Evolutionary conservation across 2,113 vertebrate species (phyloP).

Genomic region (Heterochromis multidens): DNA sequence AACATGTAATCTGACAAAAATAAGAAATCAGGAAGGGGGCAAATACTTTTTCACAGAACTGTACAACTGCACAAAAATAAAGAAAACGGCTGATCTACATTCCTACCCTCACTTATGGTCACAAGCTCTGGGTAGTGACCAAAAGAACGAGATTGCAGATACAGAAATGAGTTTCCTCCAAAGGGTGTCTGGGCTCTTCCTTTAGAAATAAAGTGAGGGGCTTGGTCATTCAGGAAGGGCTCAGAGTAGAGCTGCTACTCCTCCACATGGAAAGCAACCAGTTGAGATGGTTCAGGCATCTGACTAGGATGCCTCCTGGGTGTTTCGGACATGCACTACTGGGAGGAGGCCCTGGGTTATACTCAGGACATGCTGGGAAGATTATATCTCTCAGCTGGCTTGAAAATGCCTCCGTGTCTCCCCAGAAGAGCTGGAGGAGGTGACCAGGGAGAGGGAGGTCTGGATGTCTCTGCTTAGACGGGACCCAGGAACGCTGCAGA

Average conservation of each 20-base stretch:
- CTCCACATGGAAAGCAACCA: neutral
- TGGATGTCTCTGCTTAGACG: neutral
- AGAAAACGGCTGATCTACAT: neutral
- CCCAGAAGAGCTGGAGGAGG: fast-evolving
- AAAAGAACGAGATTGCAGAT: neutral
- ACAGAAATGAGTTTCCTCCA: too few relatives aligned
- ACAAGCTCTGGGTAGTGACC: too few relatives aligned
- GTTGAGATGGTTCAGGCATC: neutral
- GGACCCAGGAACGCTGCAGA: neutral
- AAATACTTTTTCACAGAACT: neutral
- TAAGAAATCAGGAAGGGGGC: neutral
- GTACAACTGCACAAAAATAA: neutral
- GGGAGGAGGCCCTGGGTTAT: neutral
- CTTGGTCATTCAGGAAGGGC: neutral
- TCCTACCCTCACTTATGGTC: neutral
- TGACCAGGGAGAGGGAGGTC: neutral
- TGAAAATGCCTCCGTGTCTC: neutral
- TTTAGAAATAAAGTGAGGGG: neutral
- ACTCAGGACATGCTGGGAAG: neutral
- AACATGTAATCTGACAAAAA: neutral
- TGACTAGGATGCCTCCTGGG: neutral
- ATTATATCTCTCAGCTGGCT: neutral
- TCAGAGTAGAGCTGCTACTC: neutral
- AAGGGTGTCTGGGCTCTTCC: neutral
- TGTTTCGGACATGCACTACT: neutral